These are phyloP conservation scores for Pristionchus japonicus DNA, from an alignment of 2,888 invertebrate genomes.

Conservation along the genomic window DNA sequence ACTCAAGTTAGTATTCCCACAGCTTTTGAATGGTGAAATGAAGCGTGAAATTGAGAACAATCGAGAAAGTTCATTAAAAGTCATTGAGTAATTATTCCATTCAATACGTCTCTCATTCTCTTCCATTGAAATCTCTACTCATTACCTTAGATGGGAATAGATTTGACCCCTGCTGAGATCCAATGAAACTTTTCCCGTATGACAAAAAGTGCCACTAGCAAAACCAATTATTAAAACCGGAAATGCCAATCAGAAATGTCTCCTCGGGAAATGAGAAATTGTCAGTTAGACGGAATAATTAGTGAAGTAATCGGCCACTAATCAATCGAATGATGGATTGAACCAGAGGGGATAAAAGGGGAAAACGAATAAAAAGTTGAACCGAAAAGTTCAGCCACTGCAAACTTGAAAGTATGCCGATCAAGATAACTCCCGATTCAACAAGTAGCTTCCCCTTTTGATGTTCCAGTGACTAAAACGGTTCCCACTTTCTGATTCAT, in stretches of 20 bases:
- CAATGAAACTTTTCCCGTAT: not conserved
- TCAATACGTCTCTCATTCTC: not conserved
- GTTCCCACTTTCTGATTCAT: constrained; percentile 8
- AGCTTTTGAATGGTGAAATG: not conserved
- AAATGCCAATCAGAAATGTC: constrained; percentile 22
- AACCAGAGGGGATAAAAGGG: not conserved
- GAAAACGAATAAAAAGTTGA: not conserved
- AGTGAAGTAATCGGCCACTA: not conserved
- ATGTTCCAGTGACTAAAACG: constrained; percentile 10
- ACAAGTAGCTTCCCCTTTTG: constrained; percentile 28
- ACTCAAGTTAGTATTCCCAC: not conserved
- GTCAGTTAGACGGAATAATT: not conserved
- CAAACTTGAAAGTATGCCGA: not conserved
- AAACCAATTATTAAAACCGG: constrained; percentile 4
- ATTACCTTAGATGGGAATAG: constrained; percentile 19
- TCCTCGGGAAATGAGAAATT: not conserved
- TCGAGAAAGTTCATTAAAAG: constrained; percentile 13
- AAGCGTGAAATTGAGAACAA: constrained; percentile 10
- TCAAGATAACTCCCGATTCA: constrained; percentile 24
- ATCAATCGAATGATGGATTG: not conserved
- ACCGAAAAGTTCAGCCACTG: not conserved
- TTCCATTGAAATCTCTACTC: constrained; percentile 8
- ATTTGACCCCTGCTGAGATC: not conserved
- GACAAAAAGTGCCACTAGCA: not conserved
- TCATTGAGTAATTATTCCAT: constrained; percentile 17